These are phyloP conservation scores for Zhengitettix transpicula DNA, from an alignment of 2,888 invertebrate genomes.

Conservation along the genomic window DNA sequence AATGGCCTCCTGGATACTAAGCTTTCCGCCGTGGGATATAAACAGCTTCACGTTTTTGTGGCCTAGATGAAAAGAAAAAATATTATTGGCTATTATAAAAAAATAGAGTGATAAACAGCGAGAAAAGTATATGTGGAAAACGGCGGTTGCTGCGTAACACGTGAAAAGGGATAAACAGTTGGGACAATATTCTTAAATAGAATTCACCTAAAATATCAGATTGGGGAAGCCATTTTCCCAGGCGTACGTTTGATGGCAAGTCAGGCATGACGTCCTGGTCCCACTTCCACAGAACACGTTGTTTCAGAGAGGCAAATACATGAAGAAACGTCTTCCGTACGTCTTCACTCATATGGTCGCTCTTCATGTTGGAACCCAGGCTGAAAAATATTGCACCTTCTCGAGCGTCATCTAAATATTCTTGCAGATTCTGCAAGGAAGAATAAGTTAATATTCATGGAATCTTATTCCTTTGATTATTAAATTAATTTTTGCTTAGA, in stretches of 20 bases:
- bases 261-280: conserved; percentile 24
- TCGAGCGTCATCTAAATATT: conserved; percentile 25
- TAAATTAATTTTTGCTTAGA: too few species aligned
- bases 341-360: conserved; percentile 25
- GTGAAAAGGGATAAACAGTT: too few species aligned
- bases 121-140: too few species aligned
- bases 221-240: conserved; percentile 28
- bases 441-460: background rate
- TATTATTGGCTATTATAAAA: too few species aligned
- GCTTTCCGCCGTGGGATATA: conserved; percentile 39
- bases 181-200: too few species aligned
- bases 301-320: conserved; percentile 26
- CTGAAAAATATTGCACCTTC: conserved; percentile 33
- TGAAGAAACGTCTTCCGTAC: conserved; percentile 24
- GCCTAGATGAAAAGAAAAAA: conserved; percentile 19
- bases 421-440: conserved; percentile 20
- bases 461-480: too few species aligned
- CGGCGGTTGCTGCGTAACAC: too few species aligned
- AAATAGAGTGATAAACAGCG: too few species aligned
- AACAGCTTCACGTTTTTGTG: conserved; percentile 37
- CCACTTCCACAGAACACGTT: conserved; percentile 32
- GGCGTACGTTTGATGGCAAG: conserved; percentile 27
- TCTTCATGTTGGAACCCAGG: conserved; percentile 30
- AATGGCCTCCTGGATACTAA: conserved; percentile 37
- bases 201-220: conserved; percentile 21